Base-by-base conservation (phyloP, 2,113 vertebrate genomes). In the Amphilophus citrinellus region DNA sequence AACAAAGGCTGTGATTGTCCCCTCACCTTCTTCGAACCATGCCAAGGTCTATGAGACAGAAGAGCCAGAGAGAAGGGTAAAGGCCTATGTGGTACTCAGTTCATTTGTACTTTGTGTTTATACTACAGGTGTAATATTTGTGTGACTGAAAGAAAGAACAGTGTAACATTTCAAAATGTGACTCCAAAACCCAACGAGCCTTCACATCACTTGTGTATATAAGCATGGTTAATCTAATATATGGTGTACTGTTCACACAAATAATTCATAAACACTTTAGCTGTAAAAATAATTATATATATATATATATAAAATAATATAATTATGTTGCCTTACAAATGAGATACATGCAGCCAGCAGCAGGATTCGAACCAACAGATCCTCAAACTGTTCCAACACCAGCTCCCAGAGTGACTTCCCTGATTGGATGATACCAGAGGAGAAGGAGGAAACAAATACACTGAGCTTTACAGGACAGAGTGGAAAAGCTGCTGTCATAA, bases 21-120 rank as follows among this genome's bases (percentile, higher is more conserved):
- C 96, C 63, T 96, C 95, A 1, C 96, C 96, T 86, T 97, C 96
- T 89, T 97, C 96, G 32, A 96, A 96, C 96, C 96, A 97, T 13
- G 96, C 96, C 91, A 97, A 89, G 7, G 95, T 94, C 96, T 97
- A 30, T 14, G 5, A 68, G 17, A 88, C 7, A 77, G 71, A 83
- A 10, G 30, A 56, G n/a, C 35, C n/a, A 39, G 17, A 78, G 62
- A 80, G 22, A 60, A 3, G 14, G 37, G 3, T 61, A 27, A 42
- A 8, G 8, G 30, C 27, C 58, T 39, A 27, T 50, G 39, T 37
- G 22, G 42, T 17, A 39, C 42, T 37, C 4, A 13, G 47, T 20
- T 57, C 3, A n/a, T 32, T 5, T 58, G 0, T 14, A 44, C n/a
- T 1, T 50, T 65, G 73, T 0, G 2, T 9, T 2, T 3, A 44